Base-by-base conservation (phyloP, 2,113 vertebrate species). In the Sapayoa aenigma region DNA sequence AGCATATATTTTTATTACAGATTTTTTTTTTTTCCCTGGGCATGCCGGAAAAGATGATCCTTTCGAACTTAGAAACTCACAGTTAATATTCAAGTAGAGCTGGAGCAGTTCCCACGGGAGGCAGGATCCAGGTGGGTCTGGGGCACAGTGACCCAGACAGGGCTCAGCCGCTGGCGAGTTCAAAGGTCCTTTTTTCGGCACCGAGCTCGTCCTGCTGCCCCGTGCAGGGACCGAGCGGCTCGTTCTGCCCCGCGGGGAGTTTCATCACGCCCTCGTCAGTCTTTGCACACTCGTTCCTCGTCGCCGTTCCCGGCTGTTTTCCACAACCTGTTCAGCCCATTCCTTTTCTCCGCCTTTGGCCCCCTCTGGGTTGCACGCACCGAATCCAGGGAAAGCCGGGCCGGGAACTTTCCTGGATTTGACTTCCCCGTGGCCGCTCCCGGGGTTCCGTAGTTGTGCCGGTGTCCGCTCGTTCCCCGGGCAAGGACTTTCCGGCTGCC, bases 371-470 rank as follows among this genome's bases (percentile, higher is more conserved):
- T 5, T 0, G 10, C 20, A 1, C 13, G 1, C 42, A 2, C 23
- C 1, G 30, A n/a, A 20, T n/a, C 25, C 21, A 1, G 25, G 24
- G 37, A 35, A 42, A 13, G 1, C 41, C 3, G 9, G 8, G 11
- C 46, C 2, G 4, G 67, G 33, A 30, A 4, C 5, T 46, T 52
- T 31, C 13, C 86, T 3, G 13, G 14, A 2, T 42, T 52, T 18
- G 9, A 10, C 6, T 4, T 2, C 8, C 5, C 0, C 0, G 3
- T 0, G 21, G 12, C 8, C 5, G 37, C 9, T 16, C 1, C 4
- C 1, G 16, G 13, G 44, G 6, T 19, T 5, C 8, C 5, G 35
- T n/a, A n/a, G n/a, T n/a, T n/a, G n/a, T n/a, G n/a, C n/a, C 19
- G 11, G 4, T 12, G 12, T 11, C 31, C 1, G 4, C 37, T 16